Base-by-base conservation (phyloP, 2,888 invertebrate species). In the Cotesia congregata region DNA sequence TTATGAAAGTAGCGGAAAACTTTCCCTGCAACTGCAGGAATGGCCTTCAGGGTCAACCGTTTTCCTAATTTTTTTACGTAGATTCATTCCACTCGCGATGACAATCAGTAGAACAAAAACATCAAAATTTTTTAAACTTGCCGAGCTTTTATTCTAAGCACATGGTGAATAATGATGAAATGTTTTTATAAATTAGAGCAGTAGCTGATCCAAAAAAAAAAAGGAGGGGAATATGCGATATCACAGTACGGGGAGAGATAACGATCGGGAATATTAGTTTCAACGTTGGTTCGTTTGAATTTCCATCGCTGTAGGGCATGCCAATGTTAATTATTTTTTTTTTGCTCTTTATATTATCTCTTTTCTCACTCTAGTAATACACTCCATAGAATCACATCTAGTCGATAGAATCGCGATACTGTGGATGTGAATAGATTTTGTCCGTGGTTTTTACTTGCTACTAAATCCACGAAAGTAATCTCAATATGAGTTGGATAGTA, bases 101-200 rank as follows among this genome's bases (percentile, higher is more conserved):
- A 70, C 72, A 59, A 62, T 50, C 59, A 41, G 59, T 74, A 73
- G 67, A 65, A 74, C 67, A 75, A 67, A 15, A 39, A 4, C 9
- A 3, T 50, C 0, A 50, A 50, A 50, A 2, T 82, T 83, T 82
- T 80, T 81, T 62, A 7, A 73, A 72, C 41, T 59, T 12, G 3
- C 71, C 12, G 12, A 50, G 50, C 50, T 50, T 50, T 50, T 50
- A 50, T 50, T 50, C 3, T 50, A 12, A 12, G 12, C 50, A 2
- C 12, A 50, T 12, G 1, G 12, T 12, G 50, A 4, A 50, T 12
- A 7, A 50, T 50, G 50, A 7, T 50, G 12, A 1, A 50, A 12
- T 50, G 7, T 50, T 50, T 50, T 50, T 50, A 12, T 12, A 50
- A 50, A 50, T 12, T 50, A 20, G 59, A 30, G 7, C 6, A 60